These are phyloP conservation scores for Tiaroga cobitis DNA, from an alignment of 2,797 vertebrate species.

Conservation along the genomic window DNA sequence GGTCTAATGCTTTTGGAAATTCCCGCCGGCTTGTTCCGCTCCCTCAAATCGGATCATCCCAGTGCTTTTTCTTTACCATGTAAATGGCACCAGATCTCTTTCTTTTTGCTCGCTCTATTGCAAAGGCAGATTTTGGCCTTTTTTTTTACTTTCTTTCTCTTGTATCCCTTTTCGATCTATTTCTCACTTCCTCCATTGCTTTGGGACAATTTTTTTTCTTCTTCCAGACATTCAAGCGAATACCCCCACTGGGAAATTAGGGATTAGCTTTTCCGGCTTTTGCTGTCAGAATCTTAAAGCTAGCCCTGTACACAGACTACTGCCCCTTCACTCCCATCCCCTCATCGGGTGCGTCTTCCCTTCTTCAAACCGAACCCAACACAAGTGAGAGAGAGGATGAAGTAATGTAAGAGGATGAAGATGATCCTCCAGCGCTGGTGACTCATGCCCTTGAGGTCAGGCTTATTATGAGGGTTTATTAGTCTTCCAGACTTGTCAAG, in stretches of 20 bases:
- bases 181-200: not conserved
- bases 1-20: not conserved
- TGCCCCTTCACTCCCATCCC: not conserved
- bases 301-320: slow-evolving; percentile 65
- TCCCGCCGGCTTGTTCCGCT: not conserved
- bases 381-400: too few species aligned
- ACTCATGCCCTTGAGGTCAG: slow-evolving; percentile 71
- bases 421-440: slow-evolving; percentile 69
- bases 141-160: not conserved
- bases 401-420: slow-evolving; percentile 75
- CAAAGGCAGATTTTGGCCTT: not conserved
- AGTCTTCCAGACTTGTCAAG: not conserved
- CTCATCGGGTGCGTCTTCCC: not conserved
- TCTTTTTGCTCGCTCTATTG: not conserved
- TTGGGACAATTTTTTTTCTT: slow-evolving; percentile 41
- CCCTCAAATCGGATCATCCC: not conserved
- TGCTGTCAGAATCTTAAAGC: slow-evolving; percentile 70
- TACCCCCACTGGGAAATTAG: slow-evolving; percentile 80
- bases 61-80: not conserved
- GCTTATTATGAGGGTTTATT: slow-evolving; percentile 10
- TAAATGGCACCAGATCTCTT: not conserved
- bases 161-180: slow-evolving; percentile 41
- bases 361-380: too few species aligned
- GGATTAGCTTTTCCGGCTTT: slow-evolving; percentile 77
- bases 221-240: slow-evolving; percentile 65